phyloP scores from a whole-genome alignment of 2,113 vertebrate genomes.

The Colistium nudipinnis region DNA sequence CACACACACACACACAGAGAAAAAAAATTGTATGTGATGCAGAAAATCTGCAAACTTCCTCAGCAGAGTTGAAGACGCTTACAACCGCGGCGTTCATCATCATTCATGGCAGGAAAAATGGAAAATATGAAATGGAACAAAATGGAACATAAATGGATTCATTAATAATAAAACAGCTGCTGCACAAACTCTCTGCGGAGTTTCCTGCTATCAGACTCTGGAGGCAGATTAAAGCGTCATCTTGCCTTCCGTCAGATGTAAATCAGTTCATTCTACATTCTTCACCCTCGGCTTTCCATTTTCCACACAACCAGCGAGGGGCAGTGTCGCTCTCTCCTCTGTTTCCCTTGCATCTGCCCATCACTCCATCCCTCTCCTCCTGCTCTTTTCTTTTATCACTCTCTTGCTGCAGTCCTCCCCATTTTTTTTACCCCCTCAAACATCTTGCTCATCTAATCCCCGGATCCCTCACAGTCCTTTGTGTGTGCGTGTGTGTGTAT shows the following conservation, averaged over 20 bases:
- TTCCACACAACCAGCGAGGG: conserved; percentile 42
- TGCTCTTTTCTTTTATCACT: not conserved
- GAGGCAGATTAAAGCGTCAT: not conserved
- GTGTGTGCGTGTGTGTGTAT: conserved; percentile 17
- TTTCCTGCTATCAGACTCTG: not conserved
- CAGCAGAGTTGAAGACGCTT: too few relatives aligned
- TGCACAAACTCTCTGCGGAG: not conserved
- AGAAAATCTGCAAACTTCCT: too few relatives aligned
- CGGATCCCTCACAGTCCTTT: conserved; percentile 17
- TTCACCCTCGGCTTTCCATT: too few relatives aligned
- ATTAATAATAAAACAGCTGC: not conserved
- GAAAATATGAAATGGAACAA: not conserved
- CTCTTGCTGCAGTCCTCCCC: not conserved
- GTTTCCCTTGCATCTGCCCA: conserved; percentile 5
- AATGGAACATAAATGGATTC: not conserved
- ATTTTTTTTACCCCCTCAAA: conserved; percentile 5
- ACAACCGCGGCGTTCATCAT: too few relatives aligned
- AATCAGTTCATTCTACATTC: too few relatives aligned
- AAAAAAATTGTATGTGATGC: too few relatives aligned
- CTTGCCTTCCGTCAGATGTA: too few relatives aligned
- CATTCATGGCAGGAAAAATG: too few relatives aligned
- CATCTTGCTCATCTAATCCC: conserved; percentile 47
- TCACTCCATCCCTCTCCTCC: conserved; percentile 10
- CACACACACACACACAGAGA: not conserved
- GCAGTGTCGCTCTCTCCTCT: conserved; percentile 5